Base-by-base conservation (phyloP, 2,888 invertebrate genomes). In the Euclidia mi region DNA sequence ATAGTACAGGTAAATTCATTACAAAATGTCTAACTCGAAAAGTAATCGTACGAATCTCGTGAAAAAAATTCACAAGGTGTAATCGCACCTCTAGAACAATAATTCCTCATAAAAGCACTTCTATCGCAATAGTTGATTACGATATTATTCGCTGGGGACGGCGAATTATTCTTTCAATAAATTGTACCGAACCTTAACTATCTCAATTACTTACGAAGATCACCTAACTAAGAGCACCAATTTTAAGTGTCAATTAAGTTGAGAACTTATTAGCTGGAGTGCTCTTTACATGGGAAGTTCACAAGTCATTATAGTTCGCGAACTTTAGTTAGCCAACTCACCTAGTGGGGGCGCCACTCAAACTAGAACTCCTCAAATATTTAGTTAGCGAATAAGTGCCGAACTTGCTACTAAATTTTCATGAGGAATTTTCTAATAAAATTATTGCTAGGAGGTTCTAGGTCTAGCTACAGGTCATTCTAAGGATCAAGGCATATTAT, bases 231-330 rank as follows among this genome's bases (percentile, higher is more conserved):
- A 44, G 59, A 52, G 46, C 55, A 37, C 4, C 46, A 47, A 55
- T 38, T 65, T 75, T 17, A 75, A 75, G 64, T 57, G 69, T 49
- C 72, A 71, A 62, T 73, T 73, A 73, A 56, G 58, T 64, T 38
- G 17, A 40, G 15, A 69, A 72, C 31, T 68, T 75, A 72, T 69
- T 63, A 71, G 52, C 44, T 34, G 31, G 37, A 65, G 69, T 59
- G 51, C 66, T 56, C 48, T 48, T n/a, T 51, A 61, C 66, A 57
- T 40, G 53, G 38, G 28, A 57, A 65, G 58, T 65, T 47, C 38
- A 28, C 29, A 65, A 71, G 56, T 73, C 56, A 55, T 75, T 68
- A 71, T 55, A 73, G 69, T 72, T 68, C 1, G 63, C 41, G 0
- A 68, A 72, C 53, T 70, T 59, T 15, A 62, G 71, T 67, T 74